Base-by-base conservation (phyloP, 2,113 vertebrate species). In the Myrmecobius fasciatus region DNA sequence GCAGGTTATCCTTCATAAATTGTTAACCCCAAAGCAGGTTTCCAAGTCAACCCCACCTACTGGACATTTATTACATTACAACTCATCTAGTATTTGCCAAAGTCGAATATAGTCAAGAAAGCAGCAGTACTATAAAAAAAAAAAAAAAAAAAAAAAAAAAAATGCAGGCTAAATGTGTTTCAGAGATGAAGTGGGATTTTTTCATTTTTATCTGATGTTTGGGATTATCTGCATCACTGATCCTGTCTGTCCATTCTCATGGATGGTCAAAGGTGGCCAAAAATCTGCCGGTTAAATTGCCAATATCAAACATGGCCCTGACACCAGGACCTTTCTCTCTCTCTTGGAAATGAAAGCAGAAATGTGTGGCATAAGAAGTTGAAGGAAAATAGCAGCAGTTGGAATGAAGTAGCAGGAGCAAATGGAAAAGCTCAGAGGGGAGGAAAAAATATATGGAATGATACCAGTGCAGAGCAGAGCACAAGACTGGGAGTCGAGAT, bases 331-430 rank as follows among this genome's bases (percentile, higher is more conserved):
- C 31, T 26, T 75, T 93, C 67, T 95, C 95, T 95, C 95, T 92
- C 92, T 96, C 91, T 75, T 95, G 94, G 95, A 96, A 96, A 75
- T 60, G 89, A 96, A 67, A 97, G 89, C 92, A 97, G 91, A 91
- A 91, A 91, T 94, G 93, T 51, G 48, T 92, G 93, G 95, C 96
- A 93, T 96, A 92, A 97, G 91, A 95, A 96, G 49, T 20, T 88
- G 56, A 83, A 83, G 43, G 54, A 90, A 96, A 94, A 94, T 92
- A 96, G 83, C 93, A 92, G 91, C 96, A 94, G 94, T 92, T 94
- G 89, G 75, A 94, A 89, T 93, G 56, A 96, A 90, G 51, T 91
- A 53, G 56, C 54, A 96, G 91, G 96, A 47, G 83, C 83, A 97
- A 89, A 91, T 46, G 75, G 25, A 25, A n/a, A 12, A 91, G 26